These are phyloP conservation scores for Picus viridis DNA, from an alignment of 2,797 vertebrate genomes.

Conservation along the genomic window DNA sequence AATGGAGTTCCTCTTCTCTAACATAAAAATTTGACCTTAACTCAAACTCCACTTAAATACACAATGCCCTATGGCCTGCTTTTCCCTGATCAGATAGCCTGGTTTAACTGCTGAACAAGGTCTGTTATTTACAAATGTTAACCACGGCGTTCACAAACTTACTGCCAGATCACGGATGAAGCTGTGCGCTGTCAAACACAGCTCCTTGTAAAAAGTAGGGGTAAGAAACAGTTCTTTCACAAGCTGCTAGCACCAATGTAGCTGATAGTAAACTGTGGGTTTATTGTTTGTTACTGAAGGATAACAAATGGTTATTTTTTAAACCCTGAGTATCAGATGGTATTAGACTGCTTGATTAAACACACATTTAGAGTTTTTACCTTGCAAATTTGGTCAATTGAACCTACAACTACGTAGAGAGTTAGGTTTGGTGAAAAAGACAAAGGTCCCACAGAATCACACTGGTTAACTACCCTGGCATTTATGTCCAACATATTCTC, in stretches of 20 bases:
- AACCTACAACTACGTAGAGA: neutral
- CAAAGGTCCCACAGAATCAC: neutral
- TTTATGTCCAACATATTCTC: neutral
- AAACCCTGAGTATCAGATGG: neutral
- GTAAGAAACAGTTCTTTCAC: neutral
- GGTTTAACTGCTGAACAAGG: neutral
- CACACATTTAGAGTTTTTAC: neutral
- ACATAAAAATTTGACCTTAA: neutral
- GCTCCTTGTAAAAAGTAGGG: neutral
- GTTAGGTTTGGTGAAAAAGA: neutral
- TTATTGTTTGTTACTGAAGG: neutral
- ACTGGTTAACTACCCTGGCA: neutral
- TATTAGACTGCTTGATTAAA: neutral
- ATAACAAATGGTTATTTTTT: neutral
- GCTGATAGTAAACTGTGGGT: neutral
- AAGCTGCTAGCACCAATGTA: neutral
- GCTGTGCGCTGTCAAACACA: neutral
- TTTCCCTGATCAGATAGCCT: neutral
- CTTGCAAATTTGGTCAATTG: neutral
- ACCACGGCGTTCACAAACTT: neutral
- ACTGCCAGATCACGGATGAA: neutral
- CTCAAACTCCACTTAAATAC: neutral
- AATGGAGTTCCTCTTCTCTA: neutral
- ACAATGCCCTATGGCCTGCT: neutral
- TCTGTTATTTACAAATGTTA: neutral